Base-by-base conservation (phyloP, 2,888 invertebrate species). In the Hirtodrosophila confusa region DNA sequence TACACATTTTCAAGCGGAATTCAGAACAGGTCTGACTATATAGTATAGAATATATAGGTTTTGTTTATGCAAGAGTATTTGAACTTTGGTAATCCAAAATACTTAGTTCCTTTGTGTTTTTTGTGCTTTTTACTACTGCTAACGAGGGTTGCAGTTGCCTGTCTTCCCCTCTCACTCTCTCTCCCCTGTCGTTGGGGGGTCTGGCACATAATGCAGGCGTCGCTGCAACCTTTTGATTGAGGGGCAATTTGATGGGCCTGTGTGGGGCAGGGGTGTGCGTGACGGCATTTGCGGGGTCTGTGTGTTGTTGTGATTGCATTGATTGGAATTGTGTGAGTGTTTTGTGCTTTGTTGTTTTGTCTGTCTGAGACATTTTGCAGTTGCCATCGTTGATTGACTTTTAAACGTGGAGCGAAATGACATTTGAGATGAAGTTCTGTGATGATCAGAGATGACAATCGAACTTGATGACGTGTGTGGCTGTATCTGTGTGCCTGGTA, bases 391-490 rank as follows among this genome's bases (percentile, higher is more conserved):
- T 61, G 49, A 40, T 50, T 12, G 57, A 51, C 51, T 35, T 43
- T 43, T 61, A 36, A 64, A 43, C 29, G 60, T 58, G 48, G 24
- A 36, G 39, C 40, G 43, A 55, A 39, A 36, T 56, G 72, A 67
- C 48, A 60, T 54, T 49, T 24, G 31, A 55, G 31, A 33, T 70
- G 57, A 57, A 54, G 54, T 64, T 51, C 40, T 35, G 35, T 41
- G 54, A 31, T 75, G 67, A 73, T 70, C 31, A 31, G 50, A 50
- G 61, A 75, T 73, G 75, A 65, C 70, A 61, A 69, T 56, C 40
- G 44, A 44, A 55, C 44, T 41, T 51, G 50, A 64, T 64, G 72
- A 40, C 35, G 56, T 41, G 17, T n/a, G 27, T 27, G 4, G 31
- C 7, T 51, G 31, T 49, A 8, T 8, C 33, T 47, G 40, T 37